These are phyloP conservation scores for Colossoma macropomum DNA, from an alignment of 2,113 vertebrate species.

Conservation along the genomic window DNA sequence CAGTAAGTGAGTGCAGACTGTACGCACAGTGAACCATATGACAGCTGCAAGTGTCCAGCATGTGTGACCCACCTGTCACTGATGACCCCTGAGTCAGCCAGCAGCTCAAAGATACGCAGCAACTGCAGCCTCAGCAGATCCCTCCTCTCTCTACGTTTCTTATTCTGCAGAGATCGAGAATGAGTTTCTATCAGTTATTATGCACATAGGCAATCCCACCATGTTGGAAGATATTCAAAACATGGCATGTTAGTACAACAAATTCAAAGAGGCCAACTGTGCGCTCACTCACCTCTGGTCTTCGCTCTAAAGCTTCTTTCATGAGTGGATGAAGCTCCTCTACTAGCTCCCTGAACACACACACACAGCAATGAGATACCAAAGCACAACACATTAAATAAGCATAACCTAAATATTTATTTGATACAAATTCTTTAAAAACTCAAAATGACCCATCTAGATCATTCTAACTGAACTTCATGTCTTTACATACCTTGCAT, in stretches of 20 bases:
- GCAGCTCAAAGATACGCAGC: slow-evolving; percentile 93
- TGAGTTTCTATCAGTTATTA: not conserved
- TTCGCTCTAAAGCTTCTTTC: slow-evolving; percentile 97
- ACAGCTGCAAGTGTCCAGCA: not conserved
- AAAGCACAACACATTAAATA: not conserved
- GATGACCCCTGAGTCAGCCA: slow-evolving; percentile 96
- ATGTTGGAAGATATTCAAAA: not conserved
- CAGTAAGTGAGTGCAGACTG: not conserved
- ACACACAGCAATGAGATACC: not conserved
- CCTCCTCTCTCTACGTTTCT: slow-evolving; percentile 93
- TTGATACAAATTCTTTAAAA: not conserved
- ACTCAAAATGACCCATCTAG: not conserved
- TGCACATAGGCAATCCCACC: not conserved
- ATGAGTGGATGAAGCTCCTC: slow-evolving; percentile 98
- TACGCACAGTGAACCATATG: not conserved
- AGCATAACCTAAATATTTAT: not conserved
- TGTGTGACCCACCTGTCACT: slow-evolving; percentile 90
- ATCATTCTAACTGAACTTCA: not conserved
- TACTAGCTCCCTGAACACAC: slow-evolving; percentile 87
- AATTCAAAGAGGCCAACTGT: not conserved
- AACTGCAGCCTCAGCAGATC: slow-evolving; percentile 93
- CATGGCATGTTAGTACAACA: not conserved
- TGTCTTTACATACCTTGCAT: not conserved
- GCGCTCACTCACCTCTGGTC: slow-evolving; percentile 87
- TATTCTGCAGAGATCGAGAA: slow-evolving; percentile 81